Conservation (phyloP, 2,888 invertebrate species). For the Strigamia maritima region DNA sequence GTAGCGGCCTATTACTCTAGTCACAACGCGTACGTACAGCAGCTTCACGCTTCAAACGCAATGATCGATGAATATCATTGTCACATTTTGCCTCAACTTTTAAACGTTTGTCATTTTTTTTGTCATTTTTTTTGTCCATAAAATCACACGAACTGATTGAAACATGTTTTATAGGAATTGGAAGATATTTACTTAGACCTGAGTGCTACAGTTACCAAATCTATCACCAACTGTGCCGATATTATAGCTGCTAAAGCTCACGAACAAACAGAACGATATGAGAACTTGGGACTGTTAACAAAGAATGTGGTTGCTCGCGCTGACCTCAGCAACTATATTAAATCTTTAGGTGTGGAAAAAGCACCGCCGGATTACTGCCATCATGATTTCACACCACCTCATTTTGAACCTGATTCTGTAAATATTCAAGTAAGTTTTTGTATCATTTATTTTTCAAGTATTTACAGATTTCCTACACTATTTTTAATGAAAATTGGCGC, state of each 20-base stretch:
- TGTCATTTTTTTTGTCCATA: background rate
- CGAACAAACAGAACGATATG: slow-evolving; percentile 80
- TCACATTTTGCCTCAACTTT: slow-evolving; percentile 77
- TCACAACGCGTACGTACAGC: slow-evolving; percentile 90
- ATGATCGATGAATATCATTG: slow-evolving; percentile 86
- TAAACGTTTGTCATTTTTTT: slow-evolving; percentile 63
- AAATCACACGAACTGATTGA: too few relatives aligned
- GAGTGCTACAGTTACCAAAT: slow-evolving; percentile 79
- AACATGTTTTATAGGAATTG: slow-evolving; percentile 65
- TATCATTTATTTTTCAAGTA: too few relatives aligned
- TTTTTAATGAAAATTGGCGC: background rate
- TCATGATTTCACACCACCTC: slow-evolving; percentile 64
- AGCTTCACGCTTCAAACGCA: slow-evolving; percentile 86
- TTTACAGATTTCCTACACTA: background rate
- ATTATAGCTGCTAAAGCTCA: slow-evolving; percentile 77
- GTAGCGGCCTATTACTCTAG: slow-evolving; percentile 76
- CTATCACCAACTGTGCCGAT: slow-evolving; percentile 81
- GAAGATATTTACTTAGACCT: slow-evolving; percentile 90
- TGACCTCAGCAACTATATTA: slow-evolving; percentile 74
- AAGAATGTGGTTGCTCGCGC: slow-evolving; percentile 68
- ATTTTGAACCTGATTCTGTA: slow-evolving; percentile 49
- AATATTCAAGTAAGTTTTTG: slow-evolving; percentile 39
- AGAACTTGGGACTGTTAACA: slow-evolving; percentile 72
- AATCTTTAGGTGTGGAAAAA: slow-evolving; percentile 61
- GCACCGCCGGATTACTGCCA: slow-evolving; percentile 52